phyloP scores from a whole-genome alignment of 2,888 invertebrate species.

The Drosophila peninsularis region DNA sequence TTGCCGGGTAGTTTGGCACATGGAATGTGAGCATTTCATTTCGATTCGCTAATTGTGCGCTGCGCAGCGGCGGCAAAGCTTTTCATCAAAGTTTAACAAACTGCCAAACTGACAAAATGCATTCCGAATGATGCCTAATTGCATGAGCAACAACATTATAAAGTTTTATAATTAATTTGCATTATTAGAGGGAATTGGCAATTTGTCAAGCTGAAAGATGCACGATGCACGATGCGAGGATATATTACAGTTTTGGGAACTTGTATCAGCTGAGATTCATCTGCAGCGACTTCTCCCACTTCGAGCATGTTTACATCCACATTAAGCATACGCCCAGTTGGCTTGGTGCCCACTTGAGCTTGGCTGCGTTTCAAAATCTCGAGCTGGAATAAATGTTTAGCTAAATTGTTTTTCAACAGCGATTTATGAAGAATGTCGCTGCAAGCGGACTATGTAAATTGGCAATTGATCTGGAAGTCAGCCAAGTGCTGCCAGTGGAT shows the following conservation, averaged over 20 bases:
- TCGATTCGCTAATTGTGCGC: conserved; percentile 62
- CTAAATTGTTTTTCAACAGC: conserved; percentile 57
- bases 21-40: conserved; percentile 24
- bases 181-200: not conserved
- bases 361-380: conserved; percentile 54
- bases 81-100: conserved; percentile 14
- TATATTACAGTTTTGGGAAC: not conserved
- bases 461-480: conserved; percentile 22
- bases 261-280: not conserved
- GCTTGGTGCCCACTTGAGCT: conserved; percentile 35
- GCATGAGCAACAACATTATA: not conserved
- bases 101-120: conserved; percentile 37
- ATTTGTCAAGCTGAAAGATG: not conserved
- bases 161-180: conserved; percentile 1
- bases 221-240: not conserved
- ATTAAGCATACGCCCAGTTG: conserved; percentile 46
- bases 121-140: not conserved
- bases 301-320: conserved; percentile 8
- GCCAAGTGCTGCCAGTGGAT: conserved; percentile 18
- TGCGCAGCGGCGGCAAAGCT: conserved; percentile 20
- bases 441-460: conserved; percentile 34
- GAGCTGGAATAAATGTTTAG: conserved; percentile 46
- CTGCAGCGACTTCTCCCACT: conserved; percentile 2
- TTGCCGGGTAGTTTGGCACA: conserved; percentile 7
- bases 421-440: conserved; percentile 23